Conservation (phyloP, 2,888 invertebrate species). For the Rhimphoctona megacephalus region DNA sequence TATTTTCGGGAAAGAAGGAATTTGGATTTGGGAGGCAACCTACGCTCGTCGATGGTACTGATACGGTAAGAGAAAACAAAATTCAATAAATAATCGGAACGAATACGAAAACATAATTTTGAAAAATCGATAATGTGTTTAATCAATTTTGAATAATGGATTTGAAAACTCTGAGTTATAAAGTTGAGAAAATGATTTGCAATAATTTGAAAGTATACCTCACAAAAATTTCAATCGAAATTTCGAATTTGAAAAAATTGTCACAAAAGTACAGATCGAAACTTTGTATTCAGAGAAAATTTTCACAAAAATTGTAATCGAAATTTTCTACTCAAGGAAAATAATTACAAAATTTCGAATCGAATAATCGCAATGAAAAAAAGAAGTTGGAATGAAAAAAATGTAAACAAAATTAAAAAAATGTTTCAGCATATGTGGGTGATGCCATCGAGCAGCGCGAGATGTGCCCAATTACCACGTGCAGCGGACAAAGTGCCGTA, state of each 20-base stretch:
- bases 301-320: background rate
- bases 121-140: background rate
- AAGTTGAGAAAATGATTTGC: background rate
- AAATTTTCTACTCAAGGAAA: background rate
- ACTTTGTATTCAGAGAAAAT: background rate
- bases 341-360: background rate
- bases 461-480: constrained; percentile 98
- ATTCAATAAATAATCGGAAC: background rate
- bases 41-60: constrained; percentile 96
- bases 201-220: background rate
- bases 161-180: background rate
- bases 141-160: background rate
- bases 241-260: background rate
- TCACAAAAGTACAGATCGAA: background rate
- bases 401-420: background rate
- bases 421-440: constrained; percentile 96
- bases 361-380: background rate
- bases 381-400: background rate
- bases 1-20: constrained; percentile 98
- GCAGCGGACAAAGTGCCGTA: constrained; percentile 99
- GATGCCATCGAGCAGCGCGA: constrained; percentile 99
- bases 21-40: constrained; percentile 98
- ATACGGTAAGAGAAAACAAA: constrained; percentile 91
- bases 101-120: background rate
- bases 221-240: background rate